phyloP scores from a whole-genome alignment of 1,140 invertebrate genomes.

The Drosophila mayri region DNA sequence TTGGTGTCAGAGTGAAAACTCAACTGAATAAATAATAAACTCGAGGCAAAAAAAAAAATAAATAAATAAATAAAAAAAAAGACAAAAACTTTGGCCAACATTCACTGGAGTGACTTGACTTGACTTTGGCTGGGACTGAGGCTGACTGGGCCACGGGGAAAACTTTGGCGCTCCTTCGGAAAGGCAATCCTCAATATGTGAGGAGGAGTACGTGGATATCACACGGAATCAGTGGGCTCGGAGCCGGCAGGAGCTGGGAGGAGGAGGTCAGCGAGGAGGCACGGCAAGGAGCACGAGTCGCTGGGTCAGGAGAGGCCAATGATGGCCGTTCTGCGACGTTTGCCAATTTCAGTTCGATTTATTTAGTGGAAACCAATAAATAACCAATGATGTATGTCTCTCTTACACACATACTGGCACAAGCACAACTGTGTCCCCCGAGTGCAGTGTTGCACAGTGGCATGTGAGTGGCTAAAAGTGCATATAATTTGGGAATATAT shows the following conservation, averaged over 20 bases:
- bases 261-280: slow-evolving; percentile 2
- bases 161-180: slow-evolving; percentile 24
- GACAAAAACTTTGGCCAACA: slow-evolving; percentile 39
- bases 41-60: slow-evolving; percentile 38
- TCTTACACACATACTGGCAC: slow-evolving; percentile 9
- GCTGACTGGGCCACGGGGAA: slow-evolving; percentile 14
- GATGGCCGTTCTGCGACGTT: slow-evolving; percentile 82
- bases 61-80: neutral
- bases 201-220: slow-evolving; percentile 19
- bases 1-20: slow-evolving; percentile 68
- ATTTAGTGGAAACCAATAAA: slow-evolving; percentile 82
- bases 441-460: slow-evolving; percentile 52
- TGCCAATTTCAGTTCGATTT: slow-evolving; percentile 81
- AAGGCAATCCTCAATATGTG: slow-evolving; percentile 30
- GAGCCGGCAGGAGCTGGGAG: neutral
- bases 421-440: slow-evolving; percentile 42
- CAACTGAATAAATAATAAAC: slow-evolving; percentile 80
- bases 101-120: slow-evolving; percentile 41
- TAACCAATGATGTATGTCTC: slow-evolving; percentile 76
- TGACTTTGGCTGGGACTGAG: neutral
- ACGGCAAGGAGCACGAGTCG: slow-evolving; percentile 9
- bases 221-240: neutral
- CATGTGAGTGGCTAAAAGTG: neutral
- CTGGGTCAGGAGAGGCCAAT: slow-evolving; percentile 63
- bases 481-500: neutral